Evolutionary conservation across 2,113 vertebrate species (phyloP).

Genomic region (Pteropus alecto): DNA sequence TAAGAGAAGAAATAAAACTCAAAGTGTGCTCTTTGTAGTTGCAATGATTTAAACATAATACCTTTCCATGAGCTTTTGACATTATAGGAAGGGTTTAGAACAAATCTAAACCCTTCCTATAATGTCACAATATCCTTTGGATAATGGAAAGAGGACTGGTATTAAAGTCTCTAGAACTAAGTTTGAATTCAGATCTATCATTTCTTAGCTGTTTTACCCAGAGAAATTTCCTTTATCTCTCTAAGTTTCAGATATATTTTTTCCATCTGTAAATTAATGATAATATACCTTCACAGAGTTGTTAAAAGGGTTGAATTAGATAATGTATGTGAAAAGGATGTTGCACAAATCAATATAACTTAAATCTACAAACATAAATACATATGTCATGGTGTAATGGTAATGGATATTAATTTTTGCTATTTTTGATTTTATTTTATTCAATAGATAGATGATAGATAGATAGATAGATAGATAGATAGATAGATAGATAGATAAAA

Average conservation of each 20-base stretch:
- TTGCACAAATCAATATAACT: background rate
- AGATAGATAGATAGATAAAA: background rate
- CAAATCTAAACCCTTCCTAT: background rate
- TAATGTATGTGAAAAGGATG: background rate
- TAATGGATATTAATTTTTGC: background rate
- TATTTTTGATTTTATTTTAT: background rate
- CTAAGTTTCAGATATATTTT: background rate
- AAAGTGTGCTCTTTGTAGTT: background rate
- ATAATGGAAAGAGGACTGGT: background rate
- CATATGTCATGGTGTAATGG: background rate
- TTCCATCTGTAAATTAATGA: background rate
- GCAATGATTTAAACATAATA: background rate
- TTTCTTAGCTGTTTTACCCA: background rate
- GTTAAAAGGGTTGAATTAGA: background rate
- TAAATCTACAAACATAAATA: background rate
- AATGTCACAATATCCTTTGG: fast-evolving
- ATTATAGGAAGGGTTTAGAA: too few species aligned
- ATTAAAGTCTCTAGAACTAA: background rate
- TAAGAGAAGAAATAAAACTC: background rate
- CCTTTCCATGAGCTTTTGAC: background rate
- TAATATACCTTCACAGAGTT: background rate
- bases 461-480: too few species aligned
- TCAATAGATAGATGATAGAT: too few species aligned
- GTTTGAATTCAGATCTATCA: background rate
- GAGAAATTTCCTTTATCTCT: background rate